Percentiles rank a stretch among this genome's conserved stretches.
Evolutionary conservation across 2,113 vertebrate genomes (phyloP).

Genomic region (Malurus cyaneus): DNA sequence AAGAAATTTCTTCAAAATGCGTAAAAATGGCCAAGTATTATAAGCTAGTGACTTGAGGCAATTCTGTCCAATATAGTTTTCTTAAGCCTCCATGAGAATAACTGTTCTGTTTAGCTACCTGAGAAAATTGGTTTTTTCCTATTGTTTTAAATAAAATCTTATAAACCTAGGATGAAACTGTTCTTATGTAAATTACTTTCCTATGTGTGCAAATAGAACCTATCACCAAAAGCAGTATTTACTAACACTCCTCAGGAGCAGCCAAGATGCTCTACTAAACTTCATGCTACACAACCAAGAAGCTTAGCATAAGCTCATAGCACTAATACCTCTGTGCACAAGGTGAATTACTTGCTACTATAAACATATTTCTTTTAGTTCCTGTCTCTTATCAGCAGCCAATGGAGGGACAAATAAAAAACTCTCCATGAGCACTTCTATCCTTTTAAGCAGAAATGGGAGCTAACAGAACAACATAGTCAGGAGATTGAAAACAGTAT

Average conservation of each 20-base stretch:
- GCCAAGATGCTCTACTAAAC: neutral
- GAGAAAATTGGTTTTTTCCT: neutral
- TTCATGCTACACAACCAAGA: neutral
- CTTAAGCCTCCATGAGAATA: neutral
- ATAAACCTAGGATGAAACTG: neutral
- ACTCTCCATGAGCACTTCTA: neutral
- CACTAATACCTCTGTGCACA: neutral
- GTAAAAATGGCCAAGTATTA: neutral
- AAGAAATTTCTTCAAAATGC: neutral
- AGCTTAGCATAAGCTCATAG: neutral
- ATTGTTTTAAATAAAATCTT: neutral
- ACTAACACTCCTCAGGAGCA: neutral
- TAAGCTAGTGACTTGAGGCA: neutral
- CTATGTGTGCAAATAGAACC: neutral
- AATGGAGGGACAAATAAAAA: neutral
- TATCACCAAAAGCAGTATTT: neutral
- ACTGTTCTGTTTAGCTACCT: neutral
- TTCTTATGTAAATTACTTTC: neutral
- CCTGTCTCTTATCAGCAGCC: neutral
- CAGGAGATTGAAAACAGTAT: neutral
- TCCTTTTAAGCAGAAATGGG: neutral
- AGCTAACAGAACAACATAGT: neutral
- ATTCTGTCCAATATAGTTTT: neutral
- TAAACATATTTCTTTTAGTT: neutral
- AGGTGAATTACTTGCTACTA: neutral